Percentiles rank a stretch among this genome's conserved stretches.
Evolutionary conservation across 2,888 invertebrate species (phyloP).

Genomic region (Andrena chrysosceles): DNA sequence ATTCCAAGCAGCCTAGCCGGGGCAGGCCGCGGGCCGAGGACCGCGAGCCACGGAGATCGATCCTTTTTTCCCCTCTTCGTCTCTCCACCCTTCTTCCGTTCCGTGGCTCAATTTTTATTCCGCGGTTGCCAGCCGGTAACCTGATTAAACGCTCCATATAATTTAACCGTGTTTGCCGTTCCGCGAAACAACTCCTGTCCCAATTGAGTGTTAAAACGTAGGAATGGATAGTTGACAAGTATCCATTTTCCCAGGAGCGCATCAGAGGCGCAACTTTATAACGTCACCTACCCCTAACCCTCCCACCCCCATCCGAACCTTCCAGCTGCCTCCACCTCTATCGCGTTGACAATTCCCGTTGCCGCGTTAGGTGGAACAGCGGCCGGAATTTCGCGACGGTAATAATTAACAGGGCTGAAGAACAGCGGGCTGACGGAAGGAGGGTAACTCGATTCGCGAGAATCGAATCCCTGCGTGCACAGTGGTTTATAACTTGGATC

Average conservation of each 20-base stretch:
- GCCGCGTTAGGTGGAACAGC: neutral
- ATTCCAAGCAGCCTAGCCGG: constrained; percentile 14
- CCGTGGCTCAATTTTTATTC: constrained; percentile 59
- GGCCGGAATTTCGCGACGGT: neutral
- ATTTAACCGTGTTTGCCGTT: constrained; percentile 53
- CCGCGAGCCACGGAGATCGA: constrained; percentile 45
- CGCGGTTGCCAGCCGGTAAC: constrained; percentile 49
- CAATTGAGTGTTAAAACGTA: constrained; percentile 44
- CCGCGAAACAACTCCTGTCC: constrained; percentile 39
- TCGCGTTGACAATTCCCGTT: neutral
- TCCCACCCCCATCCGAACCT: no score
- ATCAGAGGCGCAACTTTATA: constrained; percentile 14
- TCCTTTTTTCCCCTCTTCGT: neutral
- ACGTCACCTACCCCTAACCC: neutral
- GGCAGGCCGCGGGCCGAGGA: constrained; percentile 7
- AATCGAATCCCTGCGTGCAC: neutral
- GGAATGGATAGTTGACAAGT: constrained; percentile 36
- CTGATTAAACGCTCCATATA: constrained; percentile 69
- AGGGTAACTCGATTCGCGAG: neutral
- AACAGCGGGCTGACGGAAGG: neutral
- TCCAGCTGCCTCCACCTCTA: neutral
- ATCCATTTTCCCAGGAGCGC: constrained; percentile 4
- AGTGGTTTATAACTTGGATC: no score
- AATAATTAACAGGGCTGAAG: constrained; percentile 8
- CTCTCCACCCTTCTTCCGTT: constrained; percentile 5